Base-by-base conservation (phyloP, 2,113 vertebrate species). In the Phylloscopus trochiloides region DNA sequence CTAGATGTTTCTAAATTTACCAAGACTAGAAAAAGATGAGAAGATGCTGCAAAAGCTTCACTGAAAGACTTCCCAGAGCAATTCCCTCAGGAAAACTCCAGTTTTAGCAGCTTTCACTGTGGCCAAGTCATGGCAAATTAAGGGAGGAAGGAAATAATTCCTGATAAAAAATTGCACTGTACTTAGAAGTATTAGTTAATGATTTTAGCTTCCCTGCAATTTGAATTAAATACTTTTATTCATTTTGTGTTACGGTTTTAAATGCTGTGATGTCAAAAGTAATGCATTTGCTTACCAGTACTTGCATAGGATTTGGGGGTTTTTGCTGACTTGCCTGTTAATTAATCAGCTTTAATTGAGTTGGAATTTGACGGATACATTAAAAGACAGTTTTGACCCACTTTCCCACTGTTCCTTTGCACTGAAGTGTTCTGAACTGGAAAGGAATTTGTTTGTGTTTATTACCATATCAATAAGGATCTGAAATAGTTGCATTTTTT, bases 341-440 rank as follows among this genome's bases (percentile, higher is more conserved):
- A 75, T 82, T 92, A 94, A 94, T 95, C 67, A 93, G 59, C 29
- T 86, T 94, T 95, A 86, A 89, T 96, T 86, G 68, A 86, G 29
- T 68, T 91, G 58, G 57, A 71, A 45, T 94, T 80, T 94, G 88
- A 92, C 36, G 67, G 86, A 77, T 83, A 9, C 9, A 78, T 80
- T 32, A 72, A 92, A 93, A 85, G 70, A 32, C 92, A 77, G 16
- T 58, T 91, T 68, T 86, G 47, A 75, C 90, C 90, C 79, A 93
- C 54, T 91, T 96, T 84, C 51, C 47, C 54, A 11, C 62, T 82
- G 48, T 66, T 84, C 15, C 26, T 92, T 83, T 80, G 62, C 84
- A 67, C 38, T 68, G 54, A 63, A 61, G 36, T 42, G 29, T 59
- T 89, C 17, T 0, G 19, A 71, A 54, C 47, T 45, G 52, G 57